These are phyloP conservation scores for Dinothrombium tinctorium DNA, from an alignment of 1,140 invertebrate genomes.

Conservation along the genomic window DNA sequence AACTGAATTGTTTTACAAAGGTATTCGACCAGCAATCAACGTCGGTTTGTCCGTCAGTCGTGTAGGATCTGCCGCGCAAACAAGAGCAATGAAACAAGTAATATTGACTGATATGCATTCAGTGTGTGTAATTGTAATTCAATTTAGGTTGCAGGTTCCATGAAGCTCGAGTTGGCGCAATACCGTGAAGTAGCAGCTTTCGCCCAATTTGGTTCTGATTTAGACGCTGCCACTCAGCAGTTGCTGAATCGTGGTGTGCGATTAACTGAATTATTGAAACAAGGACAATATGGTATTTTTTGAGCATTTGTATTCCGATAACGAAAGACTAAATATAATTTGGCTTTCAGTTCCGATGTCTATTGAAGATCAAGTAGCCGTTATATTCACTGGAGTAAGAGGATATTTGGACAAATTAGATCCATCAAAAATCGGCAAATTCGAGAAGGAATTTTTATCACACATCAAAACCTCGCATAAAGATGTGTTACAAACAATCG, in stretches of 20 bases:
- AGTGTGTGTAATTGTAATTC: too few relatives aligned
- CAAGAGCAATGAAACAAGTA: slow-evolving; percentile 97
- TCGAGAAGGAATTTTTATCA: slow-evolving; percentile 84
- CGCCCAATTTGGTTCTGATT: slow-evolving; percentile 98
- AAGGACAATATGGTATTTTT: slow-evolving; percentile 98
- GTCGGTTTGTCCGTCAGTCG: slow-evolving; percentile 98
- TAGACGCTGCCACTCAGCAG: slow-evolving; percentile 97
- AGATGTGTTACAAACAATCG: slow-evolving; percentile 62
- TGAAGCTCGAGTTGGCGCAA: slow-evolving; percentile 99
- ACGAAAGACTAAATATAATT: too few relatives aligned
- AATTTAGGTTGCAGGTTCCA: slow-evolving; percentile 97
- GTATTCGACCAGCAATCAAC: slow-evolving; percentile 98
- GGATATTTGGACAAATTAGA: slow-evolving; percentile 97
- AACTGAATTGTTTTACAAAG: slow-evolving; percentile 98
- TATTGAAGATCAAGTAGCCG: slow-evolving; percentile 97
- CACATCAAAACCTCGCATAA: slow-evolving; percentile 63
- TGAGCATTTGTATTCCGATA: too few relatives aligned
- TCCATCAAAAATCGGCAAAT: slow-evolving; percentile 84
- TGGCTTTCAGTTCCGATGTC: slow-evolving; percentile 97
- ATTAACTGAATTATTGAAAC: slow-evolving; percentile 94
- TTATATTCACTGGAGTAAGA: slow-evolving; percentile 97
- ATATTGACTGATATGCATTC: too few relatives aligned
- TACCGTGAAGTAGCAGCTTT: slow-evolving; percentile 99
- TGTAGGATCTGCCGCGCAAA: slow-evolving; percentile 99
- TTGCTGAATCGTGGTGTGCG: slow-evolving; percentile 93